These are phyloP conservation scores for Tarsius wallacei DNA, from an alignment of 2,797 vertebrate genomes.

Conservation along the genomic window DNA sequence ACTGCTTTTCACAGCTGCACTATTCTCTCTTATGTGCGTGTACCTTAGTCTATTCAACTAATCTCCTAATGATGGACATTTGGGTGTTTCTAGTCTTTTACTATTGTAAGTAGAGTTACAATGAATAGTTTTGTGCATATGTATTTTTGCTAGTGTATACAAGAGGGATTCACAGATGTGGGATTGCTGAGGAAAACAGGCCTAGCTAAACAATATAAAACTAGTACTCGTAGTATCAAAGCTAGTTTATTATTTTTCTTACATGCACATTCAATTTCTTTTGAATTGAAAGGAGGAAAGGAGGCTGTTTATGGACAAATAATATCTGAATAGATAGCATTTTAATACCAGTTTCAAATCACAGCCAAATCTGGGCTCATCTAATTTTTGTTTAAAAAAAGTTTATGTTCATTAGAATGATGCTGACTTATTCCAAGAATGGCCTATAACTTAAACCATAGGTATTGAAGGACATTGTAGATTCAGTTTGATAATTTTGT, in stretches of 20 bases:
- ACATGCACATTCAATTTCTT: not conserved
- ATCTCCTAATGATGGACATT: not conserved
- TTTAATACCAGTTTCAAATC: slow-evolving; percentile 29
- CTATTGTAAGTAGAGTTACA: not conserved
- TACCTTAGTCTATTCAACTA: not conserved
- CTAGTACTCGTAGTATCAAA: not conserved
- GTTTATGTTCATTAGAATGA: slow-evolving; percentile 12
- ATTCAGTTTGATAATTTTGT: not conserved
- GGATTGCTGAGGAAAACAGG: not conserved
- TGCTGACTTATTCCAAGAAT: not conserved
- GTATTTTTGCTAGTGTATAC: not conserved
- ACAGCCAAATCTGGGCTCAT: not conserved
- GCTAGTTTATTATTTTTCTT: not conserved
- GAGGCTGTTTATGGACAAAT: slow-evolving; percentile 42
- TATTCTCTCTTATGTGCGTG: not conserved
- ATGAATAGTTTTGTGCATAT: not conserved
- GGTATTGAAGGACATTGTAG: not conserved
- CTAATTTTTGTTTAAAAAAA: slow-evolving; percentile 10
- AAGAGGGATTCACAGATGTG: not conserved
- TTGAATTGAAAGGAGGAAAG: no score
- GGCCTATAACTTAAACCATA: not conserved
- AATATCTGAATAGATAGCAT: not conserved
- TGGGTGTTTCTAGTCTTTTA: slow-evolving; percentile 21
- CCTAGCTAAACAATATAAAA: not conserved
- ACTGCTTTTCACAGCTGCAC: slow-evolving; percentile 37